Conservation (phyloP, 2,888 invertebrate species). For the Chydorus sphaericus region DNA sequence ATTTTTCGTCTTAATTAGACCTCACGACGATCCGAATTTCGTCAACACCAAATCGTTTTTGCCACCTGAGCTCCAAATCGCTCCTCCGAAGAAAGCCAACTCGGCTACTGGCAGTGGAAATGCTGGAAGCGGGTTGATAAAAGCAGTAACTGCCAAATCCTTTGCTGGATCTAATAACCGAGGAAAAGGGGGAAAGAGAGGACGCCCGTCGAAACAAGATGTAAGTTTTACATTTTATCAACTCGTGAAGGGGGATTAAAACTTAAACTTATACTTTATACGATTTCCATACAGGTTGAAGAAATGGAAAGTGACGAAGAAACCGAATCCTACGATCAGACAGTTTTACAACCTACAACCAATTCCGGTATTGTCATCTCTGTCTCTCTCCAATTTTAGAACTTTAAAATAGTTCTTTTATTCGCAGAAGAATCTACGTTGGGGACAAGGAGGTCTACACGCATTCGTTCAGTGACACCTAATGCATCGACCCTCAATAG, state of each 20-base stretch:
- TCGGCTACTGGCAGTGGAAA: not conserved
- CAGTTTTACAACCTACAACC: not conserved
- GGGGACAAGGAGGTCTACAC: not conserved
- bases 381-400: not conserved
- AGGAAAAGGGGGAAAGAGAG: constrained; percentile 1
- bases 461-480: not conserved
- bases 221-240: constrained; percentile 1
- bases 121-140: not conserved
- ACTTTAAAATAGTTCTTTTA: not conserved
- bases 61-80: constrained; percentile 57
- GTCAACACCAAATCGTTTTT: constrained; percentile 59
- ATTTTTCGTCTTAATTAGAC: not conserved
- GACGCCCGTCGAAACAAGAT: constrained; percentile 8
- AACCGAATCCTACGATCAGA: not conserved
- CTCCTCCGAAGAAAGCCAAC: constrained; percentile 28
- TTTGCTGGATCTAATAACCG: not conserved
- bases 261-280: not conserved
- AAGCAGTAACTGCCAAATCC: not conserved
- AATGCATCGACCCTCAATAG: not conserved
- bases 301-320: not conserved
- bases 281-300: no score
- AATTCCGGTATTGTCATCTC: not conserved
- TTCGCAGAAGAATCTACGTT: not conserved
- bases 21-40: constrained; percentile 40
- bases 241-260: no score